Evolutionary conservation across 2,113 vertebrate genomes (phyloP), one percentile per base, ranked within the genome.

Genomic region (Nycticebus coucang): DNA sequence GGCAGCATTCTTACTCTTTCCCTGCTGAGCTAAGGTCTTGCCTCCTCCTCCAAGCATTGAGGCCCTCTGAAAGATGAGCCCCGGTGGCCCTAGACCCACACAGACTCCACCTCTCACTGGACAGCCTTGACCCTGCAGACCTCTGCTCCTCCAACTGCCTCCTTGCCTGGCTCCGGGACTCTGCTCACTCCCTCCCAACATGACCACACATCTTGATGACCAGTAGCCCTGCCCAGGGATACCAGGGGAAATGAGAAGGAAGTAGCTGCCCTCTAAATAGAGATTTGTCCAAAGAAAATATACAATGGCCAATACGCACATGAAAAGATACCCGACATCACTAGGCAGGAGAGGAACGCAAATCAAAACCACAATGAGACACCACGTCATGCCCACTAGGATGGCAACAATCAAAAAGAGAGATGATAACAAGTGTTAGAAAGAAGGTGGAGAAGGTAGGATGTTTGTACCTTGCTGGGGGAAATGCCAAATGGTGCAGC

Each of bases 241-340:
- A n/a, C 37, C 41, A 45, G 8, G 30, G 13, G 24, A 85, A 37
- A 28, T 57, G 12, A 92, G 17, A 57, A 83, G 45, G 11, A 91
- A 64, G 53, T 30, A 6, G 9, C 35, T 53, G 24, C 30, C 55
- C 35, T 66, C 26, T 22, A 28, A 94, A 77, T 4, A 62, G 41
- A 87, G 26, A 81, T 41, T 89, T 91, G 18, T 81, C 82, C 66
- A 71, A 87, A 93, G 30, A 77, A 74, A 24, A 60, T 18, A 81
- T 0, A 59, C 13, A 60, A 66, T 75, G 37, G 7, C 59, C 59
- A 45, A 28, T 7, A 37, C 26, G 53, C 45, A 45, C 35, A 60
- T 17, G 66, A 64, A 85, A 95, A 85, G 64, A 89, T 2, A 10
- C 19, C 55, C 68, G 26, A 5, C 4, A 26, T 45, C 22, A 19